These are phyloP conservation scores for Mylabris phalerata DNA, from an alignment of 1,140 invertebrate species.

Conservation along the genomic window DNA sequence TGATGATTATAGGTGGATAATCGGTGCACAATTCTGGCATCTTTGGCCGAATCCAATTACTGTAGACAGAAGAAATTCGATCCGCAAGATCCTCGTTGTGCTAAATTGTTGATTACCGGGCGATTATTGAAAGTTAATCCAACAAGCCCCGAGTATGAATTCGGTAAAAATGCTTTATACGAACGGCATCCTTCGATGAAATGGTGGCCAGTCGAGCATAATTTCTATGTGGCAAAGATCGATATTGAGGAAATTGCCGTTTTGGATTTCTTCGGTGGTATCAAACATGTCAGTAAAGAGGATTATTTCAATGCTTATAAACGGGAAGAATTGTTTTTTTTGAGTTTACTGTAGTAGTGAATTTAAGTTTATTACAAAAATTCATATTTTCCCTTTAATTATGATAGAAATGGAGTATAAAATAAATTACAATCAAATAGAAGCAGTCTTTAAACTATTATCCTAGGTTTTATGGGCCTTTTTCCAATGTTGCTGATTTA, in stretches of 20 bases:
- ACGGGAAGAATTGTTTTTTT: background rate
- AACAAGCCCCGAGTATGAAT: constrained; percentile 49
- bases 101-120: constrained; percentile 64
- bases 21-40: constrained; percentile 59
- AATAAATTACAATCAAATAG: background rate
- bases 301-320: constrained; percentile 29
- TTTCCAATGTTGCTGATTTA: constrained; percentile 31
- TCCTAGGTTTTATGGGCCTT: constrained; percentile 29
- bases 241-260: constrained; percentile 62
- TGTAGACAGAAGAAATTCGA: constrained; percentile 58
- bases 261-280: constrained; percentile 71
- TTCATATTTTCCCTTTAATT: no score
- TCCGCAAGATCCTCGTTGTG: constrained; percentile 75
- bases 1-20: constrained; percentile 23
- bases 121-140: constrained; percentile 58
- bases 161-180: constrained; percentile 57
- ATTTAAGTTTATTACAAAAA: no score
- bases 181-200: constrained; percentile 55
- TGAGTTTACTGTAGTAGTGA: background rate
- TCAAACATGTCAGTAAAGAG: constrained; percentile 49
- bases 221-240: constrained; percentile 68
- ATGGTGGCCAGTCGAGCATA: constrained; percentile 46
- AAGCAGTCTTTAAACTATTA: background rate
- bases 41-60: constrained; percentile 60
- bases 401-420: background rate